Base-by-base conservation (phyloP, 2,888 invertebrate species). In the Pegoplata infirma region DNA sequence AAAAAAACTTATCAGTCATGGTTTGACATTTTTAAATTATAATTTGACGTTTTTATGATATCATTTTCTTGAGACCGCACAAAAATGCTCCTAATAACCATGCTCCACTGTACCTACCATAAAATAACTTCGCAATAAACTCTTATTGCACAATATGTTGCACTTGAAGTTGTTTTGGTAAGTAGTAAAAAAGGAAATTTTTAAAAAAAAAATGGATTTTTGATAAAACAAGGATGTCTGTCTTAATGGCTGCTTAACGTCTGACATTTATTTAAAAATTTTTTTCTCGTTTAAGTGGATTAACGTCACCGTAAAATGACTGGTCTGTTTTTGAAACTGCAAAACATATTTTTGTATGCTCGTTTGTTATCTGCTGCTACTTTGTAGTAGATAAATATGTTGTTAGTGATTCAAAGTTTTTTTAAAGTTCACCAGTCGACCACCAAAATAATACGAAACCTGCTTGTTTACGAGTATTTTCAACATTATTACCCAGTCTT, bases 111-210 rank as follows among this genome's bases (percentile, higher is more conserved):
- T 64, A 19, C 28, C 5, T 40, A 3, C 12, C 40, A 44, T 28
- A 28, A 53, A 6, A 14, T 36, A n/a, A 28, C 40, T 44, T 44
- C 58, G 36, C 21, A 25, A 21, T 59, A 3, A 6, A 46, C 21
- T 36, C n/a, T n/a, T n/a, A n/a, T 19, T n/a, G 14, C 19, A 67
- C 59, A 55, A 7, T 44, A 25, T 46, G 46, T 67, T 61, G 67
- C 53, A 74, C 74, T 74, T 74, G 67, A 74, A 74, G 64, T 61
- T 67, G 59, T 53, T 53, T 46, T 23, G n/a, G n/a, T n/a, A n/a
- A n/a, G n/a, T n/a, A n/a, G 28, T 10, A 32, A 32, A 32, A 32
- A 32, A 7, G 8, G 8, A 10, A 10, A 3, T 32, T 2, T n/a
- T n/a, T n/a, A n/a, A n/a, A 32, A 32, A 32, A 32, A 32, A 32